Evolutionary conservation across 2,888 invertebrate genomes (phyloP).

Genomic region (Himalopsyche anomala): DNA sequence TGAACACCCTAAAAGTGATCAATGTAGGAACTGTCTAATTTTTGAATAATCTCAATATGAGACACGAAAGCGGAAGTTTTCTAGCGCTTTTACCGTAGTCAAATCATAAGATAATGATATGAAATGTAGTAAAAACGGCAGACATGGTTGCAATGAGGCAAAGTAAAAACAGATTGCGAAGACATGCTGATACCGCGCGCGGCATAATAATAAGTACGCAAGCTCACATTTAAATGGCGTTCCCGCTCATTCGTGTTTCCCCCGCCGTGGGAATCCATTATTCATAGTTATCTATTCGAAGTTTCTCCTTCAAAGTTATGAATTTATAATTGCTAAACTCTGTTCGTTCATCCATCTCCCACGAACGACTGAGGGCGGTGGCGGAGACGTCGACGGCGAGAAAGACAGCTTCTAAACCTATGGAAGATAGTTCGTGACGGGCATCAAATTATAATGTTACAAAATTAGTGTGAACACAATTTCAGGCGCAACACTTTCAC

Average conservation of each 20-base stretch:
- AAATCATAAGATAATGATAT: too few relatives aligned
- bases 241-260: slow-evolving; percentile 65
- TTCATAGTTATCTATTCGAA: slow-evolving; percentile 67
- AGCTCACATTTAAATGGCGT: slow-evolving; percentile 65
- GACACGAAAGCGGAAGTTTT: too few relatives aligned
- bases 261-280: slow-evolving; percentile 67
- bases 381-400: slow-evolving; percentile 31
- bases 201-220: slow-evolving; percentile 61
- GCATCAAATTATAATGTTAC: too few relatives aligned
- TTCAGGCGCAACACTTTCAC: too few relatives aligned
- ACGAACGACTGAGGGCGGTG: slow-evolving; percentile 40
- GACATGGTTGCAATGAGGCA: slow-evolving; percentile 2
- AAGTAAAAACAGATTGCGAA: slow-evolving; percentile 22
- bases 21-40: too few relatives aligned
- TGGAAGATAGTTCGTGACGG: slow-evolving; percentile 24
- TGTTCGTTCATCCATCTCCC: slow-evolving; percentile 66
- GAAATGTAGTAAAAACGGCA: not conserved
- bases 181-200: slow-evolving; percentile 35
- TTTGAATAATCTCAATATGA: too few relatives aligned
- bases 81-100: too few relatives aligned
- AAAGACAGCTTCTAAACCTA: slow-evolving; percentile 28
- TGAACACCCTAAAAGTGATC: too few relatives aligned
- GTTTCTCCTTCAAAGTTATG: slow-evolving; percentile 67
- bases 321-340: slow-evolving; percentile 67
- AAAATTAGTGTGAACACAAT: too few relatives aligned